Conservation (phyloP, 2,888 invertebrate genomes). For the Papilio demoleus region DNA sequence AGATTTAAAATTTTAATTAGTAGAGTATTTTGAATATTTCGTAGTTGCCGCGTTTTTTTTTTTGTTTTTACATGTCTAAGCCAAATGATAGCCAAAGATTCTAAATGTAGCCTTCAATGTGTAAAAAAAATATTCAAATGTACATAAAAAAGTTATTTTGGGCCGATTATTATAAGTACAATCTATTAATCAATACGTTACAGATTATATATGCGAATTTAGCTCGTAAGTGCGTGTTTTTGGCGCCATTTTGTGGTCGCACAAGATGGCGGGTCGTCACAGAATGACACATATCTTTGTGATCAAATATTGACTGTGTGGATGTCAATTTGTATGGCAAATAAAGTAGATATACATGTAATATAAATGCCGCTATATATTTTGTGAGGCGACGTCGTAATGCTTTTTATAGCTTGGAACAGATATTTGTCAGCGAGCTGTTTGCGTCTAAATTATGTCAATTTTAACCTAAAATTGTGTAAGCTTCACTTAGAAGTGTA, state of each 20-base stretch:
- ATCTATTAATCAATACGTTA: conserved; percentile 55
- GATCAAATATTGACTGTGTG: conserved; percentile 43
- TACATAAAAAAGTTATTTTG: conserved; percentile 43
- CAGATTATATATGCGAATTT: conserved; percentile 34
- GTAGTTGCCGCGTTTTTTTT: conserved; percentile 37
- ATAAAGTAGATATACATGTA: conserved; percentile 34
- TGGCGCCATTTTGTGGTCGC: conserved; percentile 13
- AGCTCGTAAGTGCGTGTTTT: conserved; percentile 29
- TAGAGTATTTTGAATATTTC: conserved; percentile 58
- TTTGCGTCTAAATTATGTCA: conserved; percentile 47
- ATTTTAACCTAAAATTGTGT: conserved; percentile 29
- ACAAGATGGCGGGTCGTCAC: conserved; percentile 8
- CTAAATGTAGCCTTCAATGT: conserved; percentile 51
- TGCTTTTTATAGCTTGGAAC: conserved; percentile 66
- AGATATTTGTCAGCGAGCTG: conserved; percentile 48
- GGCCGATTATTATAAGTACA: conserved; percentile 59
- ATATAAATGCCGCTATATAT: conserved; percentile 57
- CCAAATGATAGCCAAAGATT: conserved; percentile 79
- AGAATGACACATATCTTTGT: conserved; percentile 65
- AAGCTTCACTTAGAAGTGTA: conserved; percentile 52
- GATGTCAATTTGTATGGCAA: conserved; percentile 35
- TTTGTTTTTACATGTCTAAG: conserved; percentile 64
- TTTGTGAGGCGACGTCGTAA: conserved; percentile 59
- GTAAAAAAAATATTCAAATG: conserved; percentile 42
- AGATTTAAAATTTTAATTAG: conserved; percentile 53